These are phyloP conservation scores for Minunthozetes semirufus DNA, from an alignment of 2,888 invertebrate genomes.

Conservation along the genomic window DNA sequence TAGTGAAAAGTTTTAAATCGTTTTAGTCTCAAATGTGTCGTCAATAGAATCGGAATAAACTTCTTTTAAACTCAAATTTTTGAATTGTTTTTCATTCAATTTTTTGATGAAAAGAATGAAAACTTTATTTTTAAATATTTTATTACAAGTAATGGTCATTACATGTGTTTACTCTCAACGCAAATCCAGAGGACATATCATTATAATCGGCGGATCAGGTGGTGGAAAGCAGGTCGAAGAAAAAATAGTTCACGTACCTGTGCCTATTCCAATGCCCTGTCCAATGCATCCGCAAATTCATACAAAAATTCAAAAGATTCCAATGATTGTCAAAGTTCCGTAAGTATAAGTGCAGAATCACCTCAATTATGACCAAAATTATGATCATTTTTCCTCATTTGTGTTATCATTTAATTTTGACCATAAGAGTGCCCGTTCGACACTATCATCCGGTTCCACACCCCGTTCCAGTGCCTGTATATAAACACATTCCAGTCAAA, in stretches of 20 bases:
- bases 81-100: not conserved
- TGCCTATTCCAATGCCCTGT: not conserved
- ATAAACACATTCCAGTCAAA: not conserved
- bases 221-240: not conserved
- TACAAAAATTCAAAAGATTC: not conserved
- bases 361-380: not conserved
- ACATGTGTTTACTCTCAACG: not conserved
- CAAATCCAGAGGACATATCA: conserved; percentile 27
- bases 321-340: conserved; percentile 1
- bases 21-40: not conserved
- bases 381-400: no score
- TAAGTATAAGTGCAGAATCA: not conserved
- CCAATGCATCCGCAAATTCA: not conserved
- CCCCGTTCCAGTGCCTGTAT: not conserved
- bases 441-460: not conserved
- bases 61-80: not conserved
- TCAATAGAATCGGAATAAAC: not conserved
- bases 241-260: conserved; percentile 7
- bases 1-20: not conserved
- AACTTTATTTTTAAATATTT: not conserved
- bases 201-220: conserved; percentile 9
- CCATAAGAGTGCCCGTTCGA: no score
- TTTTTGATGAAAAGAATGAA: not conserved
- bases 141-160: conserved; percentile 1
- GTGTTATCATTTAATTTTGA: not conserved